Evolutionary conservation across 2,888 invertebrate genomes (phyloP).

Genomic region (Drosophila eohydei): DNA sequence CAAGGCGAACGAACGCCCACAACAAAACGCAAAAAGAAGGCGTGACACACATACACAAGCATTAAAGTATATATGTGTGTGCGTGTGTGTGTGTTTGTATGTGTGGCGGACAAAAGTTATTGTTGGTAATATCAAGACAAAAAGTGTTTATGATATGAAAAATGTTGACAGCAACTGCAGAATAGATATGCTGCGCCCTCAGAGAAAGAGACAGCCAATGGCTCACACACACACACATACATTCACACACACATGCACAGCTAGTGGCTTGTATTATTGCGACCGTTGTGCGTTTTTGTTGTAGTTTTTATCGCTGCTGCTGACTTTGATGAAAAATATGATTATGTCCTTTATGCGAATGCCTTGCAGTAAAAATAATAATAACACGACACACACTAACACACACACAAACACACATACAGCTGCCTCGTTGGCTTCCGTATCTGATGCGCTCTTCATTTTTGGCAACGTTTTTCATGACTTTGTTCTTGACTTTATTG

Average conservation of each 20-base stretch:
- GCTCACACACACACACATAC: constrained; percentile 7
- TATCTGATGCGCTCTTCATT: constrained; percentile 49
- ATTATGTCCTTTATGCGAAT: constrained; percentile 80
- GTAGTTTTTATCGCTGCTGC: constrained; percentile 69
- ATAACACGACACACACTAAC: constrained; percentile 62
- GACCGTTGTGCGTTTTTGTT: constrained; percentile 52
- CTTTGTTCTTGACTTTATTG: constrained; percentile 78
- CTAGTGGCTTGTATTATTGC: constrained; percentile 59
- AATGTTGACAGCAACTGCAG: constrained; percentile 80
- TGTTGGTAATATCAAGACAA: constrained; percentile 80
- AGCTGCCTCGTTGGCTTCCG: constrained; percentile 57
- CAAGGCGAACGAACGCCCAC: constrained; percentile 34
- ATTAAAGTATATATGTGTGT: constrained; percentile 17
- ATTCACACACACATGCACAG: constrained; percentile 13
- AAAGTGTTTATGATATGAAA: constrained; percentile 80
- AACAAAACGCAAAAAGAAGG: constrained; percentile 29
- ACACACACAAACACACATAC: constrained; percentile 20
- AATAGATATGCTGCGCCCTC: constrained; percentile 62
- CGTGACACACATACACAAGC: constrained; percentile 23
- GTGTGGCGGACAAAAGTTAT: constrained; percentile 67
- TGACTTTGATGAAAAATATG: constrained; percentile 79
- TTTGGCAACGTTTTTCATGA: constrained; percentile 75
- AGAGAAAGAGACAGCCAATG: constrained; percentile 37
- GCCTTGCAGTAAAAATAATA: constrained; percentile 81
- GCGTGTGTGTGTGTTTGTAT: constrained; percentile 40